These are phyloP conservation scores for Pollicipes pollicipes DNA, from an alignment of 1,140 invertebrate genomes.

Conservation along the genomic window DNA sequence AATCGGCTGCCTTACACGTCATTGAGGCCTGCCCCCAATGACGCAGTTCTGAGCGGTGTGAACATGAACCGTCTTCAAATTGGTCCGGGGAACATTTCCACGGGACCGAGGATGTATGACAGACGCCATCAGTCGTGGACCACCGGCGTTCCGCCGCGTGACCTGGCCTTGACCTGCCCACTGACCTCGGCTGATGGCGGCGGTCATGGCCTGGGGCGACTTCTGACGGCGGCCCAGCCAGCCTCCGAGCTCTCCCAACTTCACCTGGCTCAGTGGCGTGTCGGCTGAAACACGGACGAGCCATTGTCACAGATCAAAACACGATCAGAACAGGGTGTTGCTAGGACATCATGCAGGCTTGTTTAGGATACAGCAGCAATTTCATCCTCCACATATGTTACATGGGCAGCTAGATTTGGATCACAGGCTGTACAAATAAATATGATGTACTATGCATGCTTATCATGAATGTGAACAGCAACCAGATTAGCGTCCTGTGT, in stretches of 20 bases:
- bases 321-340: not conserved
- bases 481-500: too few species aligned
- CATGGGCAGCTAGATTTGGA: not conserved
- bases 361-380: not conserved
- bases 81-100: too few species aligned
- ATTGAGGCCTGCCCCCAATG: too few species aligned
- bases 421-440: not conserved
- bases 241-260: constrained; percentile 54
- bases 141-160: not conserved
- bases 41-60: too few species aligned
- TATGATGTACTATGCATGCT: not conserved
- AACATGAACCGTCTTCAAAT: too few species aligned
- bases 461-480: not conserved
- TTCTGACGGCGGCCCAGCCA: constrained; percentile 73
- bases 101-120: too few species aligned
- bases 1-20: too few species aligned
- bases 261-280: constrained; percentile 66
- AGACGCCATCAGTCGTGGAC: too few species aligned
- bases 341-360: not conserved
- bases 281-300: constrained; percentile 49
- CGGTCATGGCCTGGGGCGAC: constrained; percentile 41
- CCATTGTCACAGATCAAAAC: constrained; percentile 9
- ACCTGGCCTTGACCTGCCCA: constrained; percentile 54
- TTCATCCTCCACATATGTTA: not conserved
- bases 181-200: constrained; percentile 54